Percentiles rank a stretch among this genome's conserved stretches.
Conservation (phyloP, 2,113 vertebrate species). For the Leptodactylus fuscus region DNA sequence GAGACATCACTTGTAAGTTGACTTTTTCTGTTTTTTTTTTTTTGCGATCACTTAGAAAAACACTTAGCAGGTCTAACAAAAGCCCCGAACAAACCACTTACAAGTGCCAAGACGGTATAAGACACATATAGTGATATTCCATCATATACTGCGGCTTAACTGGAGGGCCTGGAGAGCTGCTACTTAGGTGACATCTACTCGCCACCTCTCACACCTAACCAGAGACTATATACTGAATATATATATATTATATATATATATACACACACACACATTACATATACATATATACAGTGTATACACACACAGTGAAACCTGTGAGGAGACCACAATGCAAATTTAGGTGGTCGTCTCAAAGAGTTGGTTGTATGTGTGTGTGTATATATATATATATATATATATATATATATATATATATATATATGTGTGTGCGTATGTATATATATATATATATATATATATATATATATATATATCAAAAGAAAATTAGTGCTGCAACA, state of each 20-base stretch:
- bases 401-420: background rate
- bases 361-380: background rate
- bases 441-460: background rate
- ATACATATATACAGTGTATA: no score
- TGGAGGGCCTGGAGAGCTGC: conserved; percentile 26
- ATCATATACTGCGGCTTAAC: conserved; percentile 10
- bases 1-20: conserved; percentile 82
- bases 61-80: conserved; percentile 73
- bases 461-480: no score
- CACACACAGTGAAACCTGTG: no score
- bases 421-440: background rate
- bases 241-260: background rate
- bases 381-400: background rate
- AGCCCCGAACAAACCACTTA: background rate
- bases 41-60: conserved; percentile 80
- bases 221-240: background rate
- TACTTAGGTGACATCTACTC: background rate
- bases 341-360: no score
- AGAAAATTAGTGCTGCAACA: no score
- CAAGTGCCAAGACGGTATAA: conserved; percentile 22
- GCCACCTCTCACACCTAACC: background rate
- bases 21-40: conserved; percentile 77
- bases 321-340: no score
- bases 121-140: conserved; percentile 43
- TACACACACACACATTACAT: background rate